Percentiles rank a stretch among this genome's conserved stretches.
These are phyloP conservation scores for human DNA, from an alignment of 2,113 vertebrate genomes.

Conservation along the genomic window GRCh38 chr12:28887001-28887500, in stretches of 20 bases:
- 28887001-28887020: background rate
- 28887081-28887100: background rate
- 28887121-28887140: background rate
- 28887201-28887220: background rate
- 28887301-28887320: too few species aligned
- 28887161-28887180: background rate
- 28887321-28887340: background rate
- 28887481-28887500: background rate
- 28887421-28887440: background rate
- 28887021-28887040: background rate
- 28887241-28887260: background rate
- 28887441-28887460: background rate
- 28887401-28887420: background rate
- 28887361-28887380: background rate
- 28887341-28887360: background rate
- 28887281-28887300: background rate
- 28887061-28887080: background rate
- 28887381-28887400: background rate
- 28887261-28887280: background rate
- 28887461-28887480: background rate
- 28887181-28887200: background rate
- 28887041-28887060: background rate
- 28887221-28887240: background rate
- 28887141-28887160: background rate
- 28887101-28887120: background rate